Conservation (phyloP, 2,888 invertebrate genomes). For the Malthinus seriepunctatus region DNA sequence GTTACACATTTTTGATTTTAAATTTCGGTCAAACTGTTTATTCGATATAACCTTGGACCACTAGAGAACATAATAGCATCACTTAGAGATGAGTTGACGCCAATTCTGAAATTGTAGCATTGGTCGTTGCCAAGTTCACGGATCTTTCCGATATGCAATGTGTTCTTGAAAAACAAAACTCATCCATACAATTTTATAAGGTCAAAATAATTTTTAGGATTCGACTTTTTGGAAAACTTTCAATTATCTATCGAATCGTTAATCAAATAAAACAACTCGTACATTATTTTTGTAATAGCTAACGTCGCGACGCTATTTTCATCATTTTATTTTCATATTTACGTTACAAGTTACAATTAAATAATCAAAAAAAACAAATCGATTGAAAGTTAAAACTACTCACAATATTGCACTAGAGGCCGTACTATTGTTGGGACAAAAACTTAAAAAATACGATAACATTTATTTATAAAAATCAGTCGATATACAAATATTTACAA, state of each 20-base stretch:
- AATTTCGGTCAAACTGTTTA: conserved; percentile 7
- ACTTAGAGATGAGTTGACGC: conserved; percentile 15
- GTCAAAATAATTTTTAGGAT: neutral
- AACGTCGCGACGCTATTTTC: too few relatives aligned
- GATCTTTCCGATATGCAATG: neutral
- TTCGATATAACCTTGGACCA: conserved; percentile 13
- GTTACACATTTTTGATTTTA: too few relatives aligned
- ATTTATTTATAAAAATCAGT: neutral
- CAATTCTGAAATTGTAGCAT: conserved; percentile 12
- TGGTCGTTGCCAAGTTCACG: conserved; percentile 14
- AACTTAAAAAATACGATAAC: conserved; percentile 1
- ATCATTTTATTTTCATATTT: conserved; percentile 9
- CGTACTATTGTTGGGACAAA: conserved; percentile 2
- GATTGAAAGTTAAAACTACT: neutral
- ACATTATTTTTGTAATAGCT: neutral
- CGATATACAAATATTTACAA: neutral
- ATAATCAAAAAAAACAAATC: neutral
- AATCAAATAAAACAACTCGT: neutral
- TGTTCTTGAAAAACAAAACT: neutral
- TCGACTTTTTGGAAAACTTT: neutral
- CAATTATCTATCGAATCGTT: neutral
- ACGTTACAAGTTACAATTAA: conserved; percentile 7
- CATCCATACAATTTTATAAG: neutral
- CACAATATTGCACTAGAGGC: conserved; percentile 15
- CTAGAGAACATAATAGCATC: conserved; percentile 14